These are phyloP conservation scores for Brachionus calyciflorus DNA, from an alignment of 1,140 invertebrate species.

Conservation along the genomic window DNA sequence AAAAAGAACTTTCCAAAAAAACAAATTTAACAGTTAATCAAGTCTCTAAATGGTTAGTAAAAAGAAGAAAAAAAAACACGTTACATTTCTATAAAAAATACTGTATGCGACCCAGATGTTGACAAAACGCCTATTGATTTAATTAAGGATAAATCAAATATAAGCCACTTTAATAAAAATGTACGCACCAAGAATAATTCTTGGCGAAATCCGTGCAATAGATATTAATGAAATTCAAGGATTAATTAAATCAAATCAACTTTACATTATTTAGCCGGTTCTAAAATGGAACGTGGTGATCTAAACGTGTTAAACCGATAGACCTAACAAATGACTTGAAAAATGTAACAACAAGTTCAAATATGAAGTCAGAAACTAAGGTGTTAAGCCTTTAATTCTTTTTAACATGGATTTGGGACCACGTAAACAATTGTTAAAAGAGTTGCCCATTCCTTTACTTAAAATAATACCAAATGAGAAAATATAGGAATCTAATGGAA, in stretches of 20 bases:
- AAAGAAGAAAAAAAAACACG: conserved; percentile 24
- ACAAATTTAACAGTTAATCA: conserved; percentile 12
- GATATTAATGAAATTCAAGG: background rate
- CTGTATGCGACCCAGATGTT: too few species aligned
- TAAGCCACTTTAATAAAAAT: too few species aligned
- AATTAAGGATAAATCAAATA: too few species aligned
- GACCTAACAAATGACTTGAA: background rate
- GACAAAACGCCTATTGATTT: too few species aligned
- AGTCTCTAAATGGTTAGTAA: conserved; percentile 23
- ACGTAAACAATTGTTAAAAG: too few species aligned
- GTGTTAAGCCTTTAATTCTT: background rate
- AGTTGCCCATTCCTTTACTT: too few species aligned
- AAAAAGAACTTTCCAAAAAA: conserved; percentile 1
- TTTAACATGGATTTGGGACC: background rate
- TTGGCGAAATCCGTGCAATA: background rate
- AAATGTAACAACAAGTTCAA: background rate
- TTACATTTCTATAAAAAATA: too few species aligned
- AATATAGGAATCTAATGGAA: too few species aligned
- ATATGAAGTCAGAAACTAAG: background rate
- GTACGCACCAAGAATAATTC: too few species aligned
- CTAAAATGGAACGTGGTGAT: background rate
- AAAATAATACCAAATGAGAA: too few species aligned
- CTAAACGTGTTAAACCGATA: background rate
- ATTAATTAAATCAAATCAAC: background rate
- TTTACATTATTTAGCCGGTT: background rate